A percentile compares a stretch with the other conserved stretches of the same genome.
phyloP scores from a whole-genome alignment of 1,140 invertebrate species.

The Araneus ventricosus region DNA sequence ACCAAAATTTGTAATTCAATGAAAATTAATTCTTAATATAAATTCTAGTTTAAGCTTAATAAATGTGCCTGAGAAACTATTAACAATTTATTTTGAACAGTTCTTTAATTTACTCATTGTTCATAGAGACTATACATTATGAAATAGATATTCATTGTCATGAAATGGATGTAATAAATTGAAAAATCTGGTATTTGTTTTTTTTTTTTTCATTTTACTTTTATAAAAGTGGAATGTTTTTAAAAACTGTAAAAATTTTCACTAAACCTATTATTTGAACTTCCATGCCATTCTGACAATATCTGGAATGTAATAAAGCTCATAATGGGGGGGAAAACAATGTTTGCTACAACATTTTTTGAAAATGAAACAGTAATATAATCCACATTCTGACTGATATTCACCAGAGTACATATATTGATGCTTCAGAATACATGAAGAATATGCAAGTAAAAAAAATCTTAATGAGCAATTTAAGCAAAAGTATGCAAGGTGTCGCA shows the following conservation, averaged over 20 bases:
- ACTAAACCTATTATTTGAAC: conserved; percentile 28
- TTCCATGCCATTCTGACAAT: conserved; percentile 9
- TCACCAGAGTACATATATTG: too few relatives aligned
- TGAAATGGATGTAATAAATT: too few relatives aligned
- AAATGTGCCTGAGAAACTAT: too few relatives aligned
- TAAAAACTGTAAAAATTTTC: conserved; percentile 45
- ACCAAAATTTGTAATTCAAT: too few relatives aligned
- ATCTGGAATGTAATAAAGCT: conserved; percentile 47
- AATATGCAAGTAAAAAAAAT: not conserved
- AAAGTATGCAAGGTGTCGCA: conserved; percentile 2
- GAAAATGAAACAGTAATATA: not conserved
- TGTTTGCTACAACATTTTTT: not conserved
- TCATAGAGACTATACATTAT: too few relatives aligned
- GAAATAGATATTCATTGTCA: too few relatives aligned
- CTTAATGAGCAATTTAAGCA: not conserved
- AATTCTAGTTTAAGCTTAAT: too few relatives aligned
- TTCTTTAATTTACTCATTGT: too few relatives aligned
- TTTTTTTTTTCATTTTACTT: not conserved
- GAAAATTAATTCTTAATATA: too few relatives aligned
- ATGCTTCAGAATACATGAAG: too few relatives aligned
- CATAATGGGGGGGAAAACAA: not conserved
- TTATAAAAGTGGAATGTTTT: conserved; percentile 20
- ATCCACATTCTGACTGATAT: not conserved
- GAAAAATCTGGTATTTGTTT: too few relatives aligned
- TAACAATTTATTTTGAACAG: too few relatives aligned